Conservation (phyloP, 1,140 invertebrate genomes). For the Drosophila seguyi region DNA sequence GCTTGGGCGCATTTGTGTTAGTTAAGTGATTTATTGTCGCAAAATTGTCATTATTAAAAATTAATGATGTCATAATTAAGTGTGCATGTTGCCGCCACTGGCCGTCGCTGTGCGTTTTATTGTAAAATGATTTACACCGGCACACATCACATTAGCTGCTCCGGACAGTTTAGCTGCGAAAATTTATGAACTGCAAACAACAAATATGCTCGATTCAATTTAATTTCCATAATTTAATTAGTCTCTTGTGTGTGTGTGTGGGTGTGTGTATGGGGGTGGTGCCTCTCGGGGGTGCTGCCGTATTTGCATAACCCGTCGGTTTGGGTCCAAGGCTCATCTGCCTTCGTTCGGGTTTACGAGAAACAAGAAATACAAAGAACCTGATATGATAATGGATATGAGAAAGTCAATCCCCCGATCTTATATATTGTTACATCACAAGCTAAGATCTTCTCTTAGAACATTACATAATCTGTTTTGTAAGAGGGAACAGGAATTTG, state of each 20-base stretch:
- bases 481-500: background rate
- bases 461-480: background rate
- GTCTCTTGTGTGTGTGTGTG: conserved; percentile 46
- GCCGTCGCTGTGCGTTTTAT: conserved; percentile 64
- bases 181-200: conserved; percentile 76
- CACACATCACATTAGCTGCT: conserved; percentile 44
- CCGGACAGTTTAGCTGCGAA: conserved; percentile 57
- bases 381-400: conserved; percentile 32
- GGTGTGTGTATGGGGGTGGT: background rate
- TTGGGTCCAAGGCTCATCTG: conserved; percentile 22
- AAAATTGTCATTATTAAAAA: conserved; percentile 83
- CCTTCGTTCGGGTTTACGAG: conserved; percentile 20
- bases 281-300: background rate
- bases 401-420: conserved; percentile 1
- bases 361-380: conserved; percentile 16
- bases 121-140: conserved; percentile 77
- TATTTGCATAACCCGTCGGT: conserved; percentile 40
- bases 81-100: conserved; percentile 46
- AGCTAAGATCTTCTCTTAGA: background rate
- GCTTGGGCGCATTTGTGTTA: conserved; percentile 59
- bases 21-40: conserved; percentile 82
- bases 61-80: conserved; percentile 84
- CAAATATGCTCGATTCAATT: conserved; percentile 74
- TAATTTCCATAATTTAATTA: conserved; percentile 78
- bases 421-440: conserved; percentile 1